Percentiles rank a stretch among this genome's conserved stretches.
These are phyloP conservation scores for Pseudomugil gertrudae DNA, from an alignment of 2,797 vertebrate species.

Conservation along the genomic window DNA sequence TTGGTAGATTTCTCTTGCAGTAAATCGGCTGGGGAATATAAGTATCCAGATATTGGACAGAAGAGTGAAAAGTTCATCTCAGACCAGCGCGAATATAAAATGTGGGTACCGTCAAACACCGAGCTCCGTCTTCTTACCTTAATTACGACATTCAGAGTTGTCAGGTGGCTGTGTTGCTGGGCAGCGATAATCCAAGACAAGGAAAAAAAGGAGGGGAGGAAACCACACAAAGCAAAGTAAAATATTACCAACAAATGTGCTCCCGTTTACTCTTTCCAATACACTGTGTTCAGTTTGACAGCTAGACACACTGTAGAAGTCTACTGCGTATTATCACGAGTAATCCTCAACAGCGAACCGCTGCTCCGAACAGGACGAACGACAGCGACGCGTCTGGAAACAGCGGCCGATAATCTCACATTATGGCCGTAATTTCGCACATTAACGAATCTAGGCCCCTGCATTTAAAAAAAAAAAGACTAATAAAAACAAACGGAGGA, in stretches of 20 bases:
- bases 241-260: conserved; percentile 60
- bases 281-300: conserved; percentile 83
- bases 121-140: conserved; percentile 80
- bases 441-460: conserved; percentile 57
- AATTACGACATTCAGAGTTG: conserved; percentile 86
- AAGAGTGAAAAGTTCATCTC: background rate
- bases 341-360: conserved; percentile 76
- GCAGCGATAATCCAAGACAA: conserved; percentile 78
- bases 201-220: conserved; percentile 2
- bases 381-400: conserved; percentile 63
- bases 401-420: conserved; percentile 72
- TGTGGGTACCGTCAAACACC: conserved; percentile 7
- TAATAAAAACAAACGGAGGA: conserved; percentile 82
- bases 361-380: conserved; percentile 70
- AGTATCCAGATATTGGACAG: conserved; percentile 10
- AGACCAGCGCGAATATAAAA: conserved; percentile 40
- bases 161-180: conserved; percentile 84
- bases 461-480: conserved; percentile 45
- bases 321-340: conserved; percentile 76
- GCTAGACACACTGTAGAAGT: conserved; percentile 74
- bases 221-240: conserved; percentile 60
- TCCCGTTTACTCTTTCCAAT: conserved; percentile 60
- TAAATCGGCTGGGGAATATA: conserved; percentile 14
- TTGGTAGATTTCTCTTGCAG: conserved; percentile 42
- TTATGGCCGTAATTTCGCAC: conserved; percentile 65